Base-by-base conservation (phyloP, 2,888 invertebrate genomes). In the Mesodorylaimus sp. region DNA sequence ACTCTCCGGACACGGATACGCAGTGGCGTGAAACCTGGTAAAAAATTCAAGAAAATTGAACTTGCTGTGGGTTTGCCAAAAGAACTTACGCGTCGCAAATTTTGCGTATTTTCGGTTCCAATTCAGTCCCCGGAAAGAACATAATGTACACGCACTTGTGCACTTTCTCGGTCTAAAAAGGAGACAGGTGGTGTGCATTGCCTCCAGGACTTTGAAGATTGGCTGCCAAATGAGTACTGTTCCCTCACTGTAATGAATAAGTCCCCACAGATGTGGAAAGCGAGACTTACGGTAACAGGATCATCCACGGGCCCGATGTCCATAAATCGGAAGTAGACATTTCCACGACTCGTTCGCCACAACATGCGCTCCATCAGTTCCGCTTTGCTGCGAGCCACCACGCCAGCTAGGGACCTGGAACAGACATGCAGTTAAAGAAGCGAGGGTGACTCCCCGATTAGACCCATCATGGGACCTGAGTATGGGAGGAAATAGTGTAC, bases 1-100 rank as follows among this genome's bases (percentile, higher is more conserved):
- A 1, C 88, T 87, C 68, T 95, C 93, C 0, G 95, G 95, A 66
- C 95, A 97, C 0, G 93, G 91, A 73, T 95, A 97, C 45, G 95
- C 75, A 0, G 89, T 91, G 1, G 95, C 95, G 52, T 91, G 80
- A 73, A 95, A 97, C n/a, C 68, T 69, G 58, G 59, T 61, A 42
- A 42, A 42, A 23, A 16, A 36, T 42, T 42, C 19, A n/a, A n/a
- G n/a, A n/a, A n/a, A n/a, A n/a, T n/a, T n/a, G n/a, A n/a, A n/a
- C n/a, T n/a, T n/a, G n/a, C n/a, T n/a, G n/a, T n/a, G n/a, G n/a
- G n/a, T n/a, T n/a, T n/a, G n/a, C n/a, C n/a, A n/a, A n/a, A n/a
- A 13, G 19, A 23, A 13, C 7, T 42, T 58, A 73, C 73, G 95
- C 95, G 70, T 91, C 93, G 73, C 95, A 95, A 57, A 97, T 93